phyloP scores from a whole-genome alignment of 1,140 invertebrate species.

The Drosophila santomea region DNA sequence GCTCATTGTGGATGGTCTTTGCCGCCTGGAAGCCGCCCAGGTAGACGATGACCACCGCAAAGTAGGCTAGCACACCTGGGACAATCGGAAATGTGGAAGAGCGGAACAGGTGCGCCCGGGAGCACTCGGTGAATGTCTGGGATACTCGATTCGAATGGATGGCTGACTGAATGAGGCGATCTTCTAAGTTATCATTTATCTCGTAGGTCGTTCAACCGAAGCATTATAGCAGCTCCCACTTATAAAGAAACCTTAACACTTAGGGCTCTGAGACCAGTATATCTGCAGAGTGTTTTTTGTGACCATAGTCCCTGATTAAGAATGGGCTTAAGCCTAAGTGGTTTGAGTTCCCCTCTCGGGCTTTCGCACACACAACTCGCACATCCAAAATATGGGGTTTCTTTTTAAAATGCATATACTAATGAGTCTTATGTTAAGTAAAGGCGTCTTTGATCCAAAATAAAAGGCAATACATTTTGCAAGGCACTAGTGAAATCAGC shows the following conservation, averaged over 20 bases:
- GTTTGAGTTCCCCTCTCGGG: slow-evolving; percentile 25
- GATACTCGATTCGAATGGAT: not conserved
- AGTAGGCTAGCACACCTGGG: slow-evolving; percentile 88
- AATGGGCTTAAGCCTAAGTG: slow-evolving; percentile 19
- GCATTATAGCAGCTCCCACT: slow-evolving; percentile 21
- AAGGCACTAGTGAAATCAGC: not conserved
- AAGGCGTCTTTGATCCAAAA: slow-evolving; percentile 26
- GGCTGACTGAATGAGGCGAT: slow-evolving; percentile 33
- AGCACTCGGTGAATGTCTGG: slow-evolving; percentile 12
- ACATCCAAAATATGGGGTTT: slow-evolving; percentile 24
- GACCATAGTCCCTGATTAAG: slow-evolving; percentile 20
- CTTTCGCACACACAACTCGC: slow-evolving; percentile 33
- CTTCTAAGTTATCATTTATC: slow-evolving; percentile 33
- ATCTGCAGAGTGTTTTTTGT: slow-evolving; percentile 48
- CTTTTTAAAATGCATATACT: not conserved
- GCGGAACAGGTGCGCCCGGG: slow-evolving; percentile 27
- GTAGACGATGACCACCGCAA: slow-evolving; percentile 89
- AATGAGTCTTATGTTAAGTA: slow-evolving; percentile 20
- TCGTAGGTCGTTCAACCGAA: slow-evolving; percentile 3
- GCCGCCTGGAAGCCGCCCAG: slow-evolving; percentile 90
- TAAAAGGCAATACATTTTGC: slow-evolving; percentile 12
- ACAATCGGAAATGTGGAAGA: slow-evolving; percentile 26
- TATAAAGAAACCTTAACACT: slow-evolving; percentile 17
- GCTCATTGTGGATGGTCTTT: slow-evolving; percentile 87
- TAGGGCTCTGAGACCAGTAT: slow-evolving; percentile 54